A percentile compares a stretch with the other conserved stretches of the same genome.
phyloP scores from a whole-genome alignment of 2,797 vertebrate genomes.

The Sebastiscus tertius region DNA sequence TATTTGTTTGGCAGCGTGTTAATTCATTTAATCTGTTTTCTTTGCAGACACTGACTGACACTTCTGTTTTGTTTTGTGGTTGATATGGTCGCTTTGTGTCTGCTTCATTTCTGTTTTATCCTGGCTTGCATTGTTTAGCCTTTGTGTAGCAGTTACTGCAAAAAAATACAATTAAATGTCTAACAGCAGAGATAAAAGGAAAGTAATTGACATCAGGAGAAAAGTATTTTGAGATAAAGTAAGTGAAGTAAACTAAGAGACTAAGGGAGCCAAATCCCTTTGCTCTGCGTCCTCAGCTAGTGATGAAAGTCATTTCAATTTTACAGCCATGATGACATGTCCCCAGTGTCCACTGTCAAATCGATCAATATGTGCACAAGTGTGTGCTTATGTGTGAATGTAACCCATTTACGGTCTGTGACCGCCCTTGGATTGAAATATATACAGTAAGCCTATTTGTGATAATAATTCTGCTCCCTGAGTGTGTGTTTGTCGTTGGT shows the following conservation, averaged over 20 bases:
- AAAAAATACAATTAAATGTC: too few species aligned
- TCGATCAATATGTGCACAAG: slow-evolving; percentile 21
- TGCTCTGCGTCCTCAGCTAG: slow-evolving; percentile 14
- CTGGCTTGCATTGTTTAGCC: too few species aligned
- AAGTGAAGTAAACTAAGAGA: background rate
- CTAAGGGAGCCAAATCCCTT: slow-evolving; percentile 3
- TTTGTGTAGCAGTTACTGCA: too few species aligned
- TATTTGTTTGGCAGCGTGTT: too few species aligned
- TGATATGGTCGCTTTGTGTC: too few species aligned
- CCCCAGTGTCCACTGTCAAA: slow-evolving; percentile 38
- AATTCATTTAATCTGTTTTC: too few species aligned
- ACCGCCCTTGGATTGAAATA: slow-evolving; percentile 8
- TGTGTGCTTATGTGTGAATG: slow-evolving; percentile 33
- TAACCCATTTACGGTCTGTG: slow-evolving; percentile 19
- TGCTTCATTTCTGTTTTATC: too few species aligned
- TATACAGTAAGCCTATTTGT: background rate
- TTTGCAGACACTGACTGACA: too few species aligned
- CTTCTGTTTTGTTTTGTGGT: too few species aligned
- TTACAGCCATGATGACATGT: slow-evolving; percentile 51
- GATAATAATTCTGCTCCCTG: background rate
- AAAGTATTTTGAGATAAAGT: background rate
- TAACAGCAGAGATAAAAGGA: background rate
- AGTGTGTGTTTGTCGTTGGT: background rate
- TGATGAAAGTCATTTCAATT: slow-evolving; percentile 53
- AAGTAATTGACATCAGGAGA: background rate